A percentile compares a stretch with the other conserved stretches of the same genome.
Evolutionary conservation across 2,888 invertebrate species (phyloP).

Genomic region (Drosophila cognata): DNA sequence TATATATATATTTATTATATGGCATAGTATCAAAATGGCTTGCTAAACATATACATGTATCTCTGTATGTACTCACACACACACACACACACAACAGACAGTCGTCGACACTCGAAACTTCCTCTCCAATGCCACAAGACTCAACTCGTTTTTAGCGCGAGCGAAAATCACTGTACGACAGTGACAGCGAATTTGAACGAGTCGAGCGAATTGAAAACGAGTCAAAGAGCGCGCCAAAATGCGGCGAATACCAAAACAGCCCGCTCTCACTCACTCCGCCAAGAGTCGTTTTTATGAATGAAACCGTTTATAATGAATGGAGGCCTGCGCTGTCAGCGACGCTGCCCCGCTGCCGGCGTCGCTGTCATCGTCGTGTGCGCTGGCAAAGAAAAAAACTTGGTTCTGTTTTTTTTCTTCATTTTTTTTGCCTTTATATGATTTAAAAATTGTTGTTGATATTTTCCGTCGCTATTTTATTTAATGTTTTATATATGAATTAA

Average conservation of each 20-base stretch:
- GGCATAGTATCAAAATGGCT: slow-evolving; percentile 60
- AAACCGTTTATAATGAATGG: slow-evolving; percentile 83
- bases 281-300: slow-evolving; percentile 82
- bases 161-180: slow-evolving; percentile 26
- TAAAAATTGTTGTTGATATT: slow-evolving; percentile 43
- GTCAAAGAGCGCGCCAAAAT: slow-evolving; percentile 41
- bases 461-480: slow-evolving; percentile 50
- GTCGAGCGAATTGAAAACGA: slow-evolving; percentile 46
- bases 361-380: slow-evolving; percentile 49
- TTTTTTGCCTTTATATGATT: slow-evolving; percentile 38
- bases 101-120: slow-evolving; percentile 58
- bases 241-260: slow-evolving; percentile 45
- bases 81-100: slow-evolving; percentile 22
- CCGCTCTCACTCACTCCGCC: slow-evolving; percentile 49
- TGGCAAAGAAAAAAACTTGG: slow-evolving; percentile 47
- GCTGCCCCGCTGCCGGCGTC: slow-evolving; percentile 56
- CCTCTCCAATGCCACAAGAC: slow-evolving; percentile 61
- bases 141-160: slow-evolving; percentile 47
- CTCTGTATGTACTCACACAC: slow-evolving; percentile 24
- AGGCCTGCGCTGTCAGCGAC: slow-evolving; percentile 59
- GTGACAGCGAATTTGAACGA: slow-evolving; percentile 34
- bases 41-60: slow-evolving; percentile 47
- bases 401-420: slow-evolving; percentile 21
- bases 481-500: slow-evolving; percentile 17
- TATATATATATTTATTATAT: slow-evolving; percentile 35